Evolutionary conservation across 1,140 invertebrate species (phyloP).

Genomic region (Danaus melanippus): DNA sequence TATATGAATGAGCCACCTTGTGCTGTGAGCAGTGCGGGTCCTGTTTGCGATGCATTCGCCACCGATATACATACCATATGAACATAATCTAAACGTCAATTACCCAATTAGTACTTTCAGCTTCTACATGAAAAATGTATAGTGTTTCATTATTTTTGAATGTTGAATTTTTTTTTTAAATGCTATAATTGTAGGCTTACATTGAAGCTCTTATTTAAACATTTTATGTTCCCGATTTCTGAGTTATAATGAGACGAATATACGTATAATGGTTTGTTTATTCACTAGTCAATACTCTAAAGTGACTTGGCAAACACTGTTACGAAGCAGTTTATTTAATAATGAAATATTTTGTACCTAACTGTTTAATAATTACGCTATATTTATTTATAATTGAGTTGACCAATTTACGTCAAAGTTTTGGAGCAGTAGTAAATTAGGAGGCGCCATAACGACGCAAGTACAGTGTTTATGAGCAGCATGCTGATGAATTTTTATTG

Average conservation of each 20-base stretch:
- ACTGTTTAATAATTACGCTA: conserved; percentile 1
- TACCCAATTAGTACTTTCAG: conserved; percentile 37
- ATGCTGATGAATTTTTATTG: conserved; percentile 23
- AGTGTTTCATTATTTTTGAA: too few species aligned
- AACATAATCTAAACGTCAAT: conserved; percentile 30
- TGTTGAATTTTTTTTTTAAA: too few species aligned
- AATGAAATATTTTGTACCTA: too few species aligned
- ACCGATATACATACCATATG: conserved; percentile 4
- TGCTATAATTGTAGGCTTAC: too few species aligned
- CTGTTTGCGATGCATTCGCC: conserved; percentile 16
- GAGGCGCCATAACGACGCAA: conserved; percentile 19
- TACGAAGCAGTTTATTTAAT: too few species aligned
- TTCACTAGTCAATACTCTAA: too few species aligned
- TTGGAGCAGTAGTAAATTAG: conserved; percentile 22
- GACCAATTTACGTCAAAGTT: conserved; percentile 22
- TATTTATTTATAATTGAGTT: conserved; percentile 14
- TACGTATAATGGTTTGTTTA: too few species aligned
- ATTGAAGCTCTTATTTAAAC: too few species aligned
- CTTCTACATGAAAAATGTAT: conserved; percentile 25
- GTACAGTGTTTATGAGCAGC: conserved; percentile 16
- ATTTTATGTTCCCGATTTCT: too few species aligned
- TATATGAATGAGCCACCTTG: conserved; percentile 17
- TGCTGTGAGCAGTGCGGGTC: conserved; percentile 16
- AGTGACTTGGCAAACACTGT: too few species aligned
- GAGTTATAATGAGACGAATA: too few species aligned